Conservation (phyloP, 1,140 invertebrate species). For the Listronotus bonariensis region DNA sequence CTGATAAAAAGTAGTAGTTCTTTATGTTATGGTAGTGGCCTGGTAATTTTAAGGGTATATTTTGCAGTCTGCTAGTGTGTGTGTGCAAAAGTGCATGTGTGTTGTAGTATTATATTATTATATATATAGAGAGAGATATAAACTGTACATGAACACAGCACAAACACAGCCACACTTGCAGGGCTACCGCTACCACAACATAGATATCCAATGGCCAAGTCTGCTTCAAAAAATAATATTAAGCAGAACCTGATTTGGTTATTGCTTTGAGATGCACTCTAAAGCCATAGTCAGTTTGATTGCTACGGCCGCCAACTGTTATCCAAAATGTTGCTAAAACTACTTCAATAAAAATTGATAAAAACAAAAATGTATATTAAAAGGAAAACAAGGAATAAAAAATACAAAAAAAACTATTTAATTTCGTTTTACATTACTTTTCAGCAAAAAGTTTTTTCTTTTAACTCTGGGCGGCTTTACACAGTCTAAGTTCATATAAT, state of each 20-base stretch:
- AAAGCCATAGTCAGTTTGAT: neutral
- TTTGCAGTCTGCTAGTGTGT: conserved; percentile 54
- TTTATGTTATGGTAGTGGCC: conserved; percentile 54
- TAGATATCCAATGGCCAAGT: conserved; percentile 32
- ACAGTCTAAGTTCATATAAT: too few relatives aligned
- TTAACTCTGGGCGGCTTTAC: too few relatives aligned
- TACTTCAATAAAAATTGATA: neutral
- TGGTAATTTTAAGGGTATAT: conserved; percentile 35
- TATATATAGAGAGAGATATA: conserved; percentile 42
- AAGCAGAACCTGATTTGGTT: conserved; percentile 2
- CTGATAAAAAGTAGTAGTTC: too few relatives aligned
- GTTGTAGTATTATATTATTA: conserved; percentile 36
- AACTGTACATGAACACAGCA: conserved; percentile 54
- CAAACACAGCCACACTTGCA: conserved; percentile 57
- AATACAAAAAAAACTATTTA: too few relatives aligned
- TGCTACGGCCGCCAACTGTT: conserved; percentile 1
- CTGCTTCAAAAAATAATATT: neutral
- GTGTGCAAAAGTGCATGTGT: conserved; percentile 51
- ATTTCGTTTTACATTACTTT: too few relatives aligned
- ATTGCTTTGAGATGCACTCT: conserved; percentile 13
- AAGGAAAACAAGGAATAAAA: too few relatives aligned
- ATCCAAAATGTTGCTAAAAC: neutral
- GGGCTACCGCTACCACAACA: conserved; percentile 57
- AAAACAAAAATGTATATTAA: too few relatives aligned
- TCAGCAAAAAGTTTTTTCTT: too few relatives aligned